Conservation (phyloP, 2,797 vertebrate species). For the Eulemur albifrons region DNA sequence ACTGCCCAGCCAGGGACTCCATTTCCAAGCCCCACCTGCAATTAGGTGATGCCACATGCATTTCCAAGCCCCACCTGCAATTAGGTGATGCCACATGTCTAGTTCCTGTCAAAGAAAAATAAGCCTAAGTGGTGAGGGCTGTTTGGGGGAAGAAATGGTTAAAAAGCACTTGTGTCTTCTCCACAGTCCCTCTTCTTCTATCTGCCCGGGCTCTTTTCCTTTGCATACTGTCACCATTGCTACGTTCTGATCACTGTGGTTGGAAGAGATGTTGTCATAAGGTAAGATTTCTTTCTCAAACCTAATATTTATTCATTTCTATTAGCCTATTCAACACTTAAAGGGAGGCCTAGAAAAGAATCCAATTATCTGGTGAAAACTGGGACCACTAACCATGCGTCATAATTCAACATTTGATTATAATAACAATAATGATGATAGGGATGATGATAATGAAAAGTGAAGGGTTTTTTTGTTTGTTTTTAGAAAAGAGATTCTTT, state of each 20-base stretch:
- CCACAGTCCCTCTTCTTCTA: background rate
- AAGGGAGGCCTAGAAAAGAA: background rate
- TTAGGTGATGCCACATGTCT: background rate
- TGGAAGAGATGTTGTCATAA: background rate
- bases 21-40: background rate
- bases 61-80: background rate
- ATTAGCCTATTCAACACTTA: background rate
- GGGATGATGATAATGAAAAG: background rate
- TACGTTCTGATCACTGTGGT: background rate
- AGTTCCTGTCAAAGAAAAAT: background rate
- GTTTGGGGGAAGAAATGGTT: background rate
- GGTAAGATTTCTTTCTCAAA: background rate
- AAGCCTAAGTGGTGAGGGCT: background rate
- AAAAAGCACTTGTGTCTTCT: background rate
- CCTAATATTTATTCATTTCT: background rate
- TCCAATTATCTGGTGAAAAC: background rate
- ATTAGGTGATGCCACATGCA: background rate
- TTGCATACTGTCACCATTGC: background rate
- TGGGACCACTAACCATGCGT: background rate
- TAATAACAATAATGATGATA: background rate
- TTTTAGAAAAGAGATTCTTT: background rate
- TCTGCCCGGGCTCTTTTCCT: background rate
- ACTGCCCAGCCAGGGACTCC: background rate
- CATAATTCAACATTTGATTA: constrained; percentile 1
- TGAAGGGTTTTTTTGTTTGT: background rate